These are phyloP conservation scores for Dasyprocta punctata DNA, from an alignment of 2,113 vertebrate genomes.

Conservation along the genomic window DNA sequence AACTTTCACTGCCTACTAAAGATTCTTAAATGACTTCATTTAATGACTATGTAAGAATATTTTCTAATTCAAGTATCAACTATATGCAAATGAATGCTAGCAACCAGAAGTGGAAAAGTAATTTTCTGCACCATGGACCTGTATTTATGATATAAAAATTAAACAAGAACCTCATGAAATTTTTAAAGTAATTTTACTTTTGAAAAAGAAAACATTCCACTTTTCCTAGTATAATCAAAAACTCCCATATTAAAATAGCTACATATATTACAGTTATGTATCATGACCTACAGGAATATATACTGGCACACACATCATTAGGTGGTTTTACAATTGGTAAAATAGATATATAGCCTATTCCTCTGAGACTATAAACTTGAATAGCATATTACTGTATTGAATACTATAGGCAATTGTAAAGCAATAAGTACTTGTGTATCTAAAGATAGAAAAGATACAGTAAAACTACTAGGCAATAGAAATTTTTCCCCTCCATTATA, in stretches of 20 bases:
- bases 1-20: not conserved
- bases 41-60: conserved; percentile 45
- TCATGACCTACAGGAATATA: not conserved
- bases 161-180: conserved; percentile 16
- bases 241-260: conserved; percentile 40
- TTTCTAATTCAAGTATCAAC: conserved; percentile 56
- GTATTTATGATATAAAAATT: conserved; percentile 54
- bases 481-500: not conserved
- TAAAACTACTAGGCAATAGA: not conserved
- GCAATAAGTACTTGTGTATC: not conserved
- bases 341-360: not conserved
- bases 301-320: not conserved
- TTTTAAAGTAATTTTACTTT: conserved; percentile 45
- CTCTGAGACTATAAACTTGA: not conserved
- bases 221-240: conserved; percentile 37
- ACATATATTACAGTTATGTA: not conserved
- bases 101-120: conserved; percentile 35
- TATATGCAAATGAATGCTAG: conserved; percentile 43
- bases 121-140: conserved; percentile 62
- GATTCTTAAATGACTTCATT: conserved; percentile 10
- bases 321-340: not conserved
- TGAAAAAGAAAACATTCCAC: not conserved
- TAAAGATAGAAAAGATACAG: not conserved
- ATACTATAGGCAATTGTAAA: not conserved
- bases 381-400: not conserved